Percentiles rank a stretch among this genome's conserved stretches.
These are phyloP conservation scores for Leptodactylus fuscus DNA, from an alignment of 2,113 vertebrate species.

Conservation along the genomic window DNA sequence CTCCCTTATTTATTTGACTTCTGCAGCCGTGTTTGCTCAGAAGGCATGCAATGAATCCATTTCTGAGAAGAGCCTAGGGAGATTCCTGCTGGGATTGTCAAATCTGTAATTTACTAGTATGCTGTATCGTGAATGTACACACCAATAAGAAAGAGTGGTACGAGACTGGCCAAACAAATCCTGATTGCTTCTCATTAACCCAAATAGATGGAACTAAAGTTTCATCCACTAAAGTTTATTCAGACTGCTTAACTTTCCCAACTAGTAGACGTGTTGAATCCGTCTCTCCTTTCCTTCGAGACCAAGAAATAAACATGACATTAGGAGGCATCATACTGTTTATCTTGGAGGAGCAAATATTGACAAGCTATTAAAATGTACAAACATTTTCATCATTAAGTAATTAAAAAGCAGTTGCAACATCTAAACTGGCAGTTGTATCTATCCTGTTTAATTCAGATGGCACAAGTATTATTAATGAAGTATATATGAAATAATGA, in stretches of 20 bases:
- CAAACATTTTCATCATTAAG: conserved; percentile 34
- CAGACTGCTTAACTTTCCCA: background rate
- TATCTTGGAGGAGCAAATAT: conserved; percentile 35
- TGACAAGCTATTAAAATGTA: conserved; percentile 20
- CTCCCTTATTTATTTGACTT: conserved; percentile 12
- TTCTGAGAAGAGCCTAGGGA: conserved; percentile 2
- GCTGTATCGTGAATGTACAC: background rate
- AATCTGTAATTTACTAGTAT: conserved; percentile 32
- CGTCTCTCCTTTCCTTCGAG: background rate
- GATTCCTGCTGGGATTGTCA: conserved; percentile 29
- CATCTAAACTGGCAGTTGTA: conserved; percentile 22
- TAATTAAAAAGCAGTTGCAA: conserved; percentile 40
- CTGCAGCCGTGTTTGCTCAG: background rate
- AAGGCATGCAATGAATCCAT: background rate
- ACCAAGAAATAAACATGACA: background rate
- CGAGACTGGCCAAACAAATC: background rate
- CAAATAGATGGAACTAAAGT: conserved; percentile 3
- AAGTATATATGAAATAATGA: conserved; percentile 19
- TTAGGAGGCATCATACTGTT: conserved; percentile 13
- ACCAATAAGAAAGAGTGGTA: background rate
- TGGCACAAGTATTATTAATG: conserved; percentile 20
- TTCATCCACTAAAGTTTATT: background rate
- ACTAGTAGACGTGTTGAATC: background rate
- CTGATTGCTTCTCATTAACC: background rate
- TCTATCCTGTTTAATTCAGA: conserved; percentile 4